Evolutionary conservation across 1,140 invertebrate genomes (phyloP).

Genomic region (Ruditapes philippinarum): DNA sequence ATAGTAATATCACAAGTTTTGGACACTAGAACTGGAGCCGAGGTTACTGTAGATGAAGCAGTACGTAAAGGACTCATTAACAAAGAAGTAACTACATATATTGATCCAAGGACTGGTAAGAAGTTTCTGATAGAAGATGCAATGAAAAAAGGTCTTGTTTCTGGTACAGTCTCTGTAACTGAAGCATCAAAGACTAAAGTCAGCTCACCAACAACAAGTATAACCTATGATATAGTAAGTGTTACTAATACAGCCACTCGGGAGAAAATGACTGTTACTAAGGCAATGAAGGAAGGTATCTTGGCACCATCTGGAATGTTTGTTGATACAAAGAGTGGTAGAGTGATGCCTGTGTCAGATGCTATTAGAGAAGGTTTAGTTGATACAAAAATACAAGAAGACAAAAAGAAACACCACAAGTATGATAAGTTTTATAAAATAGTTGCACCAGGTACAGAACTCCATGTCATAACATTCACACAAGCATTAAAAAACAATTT

Average conservation of each 20-base stretch:
- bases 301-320: conserved; percentile 84
- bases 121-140: conserved; percentile 92
- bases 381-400: conserved; percentile 88
- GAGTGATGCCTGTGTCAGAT: conserved; percentile 91
- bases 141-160: conserved; percentile 90
- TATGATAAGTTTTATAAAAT: conserved; percentile 54
- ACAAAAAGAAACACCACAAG: conserved; percentile 26
- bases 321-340: conserved; percentile 93
- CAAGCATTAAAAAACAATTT: conserved; percentile 93
- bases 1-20: conserved; percentile 80
- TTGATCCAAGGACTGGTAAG: conserved; percentile 76
- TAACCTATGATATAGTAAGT: conserved; percentile 89
- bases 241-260: conserved; percentile 92
- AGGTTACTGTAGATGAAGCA: conserved; percentile 90
- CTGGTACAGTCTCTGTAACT: background rate
- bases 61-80: conserved; percentile 80
- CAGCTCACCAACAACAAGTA: conserved; percentile 20
- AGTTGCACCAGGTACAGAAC: conserved; percentile 46
- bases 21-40: conserved; percentile 92
- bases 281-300: conserved; percentile 84
- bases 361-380: conserved; percentile 93
- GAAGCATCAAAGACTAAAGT: background rate
- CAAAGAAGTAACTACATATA: conserved; percentile 88
- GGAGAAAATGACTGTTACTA: conserved; percentile 74
- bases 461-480: conserved; percentile 91